Evolutionary conservation across 2,797 vertebrate genomes (phyloP), one percentile per base, ranked within the genome.

Genomic region (Etheostoma perlongum): DNA sequence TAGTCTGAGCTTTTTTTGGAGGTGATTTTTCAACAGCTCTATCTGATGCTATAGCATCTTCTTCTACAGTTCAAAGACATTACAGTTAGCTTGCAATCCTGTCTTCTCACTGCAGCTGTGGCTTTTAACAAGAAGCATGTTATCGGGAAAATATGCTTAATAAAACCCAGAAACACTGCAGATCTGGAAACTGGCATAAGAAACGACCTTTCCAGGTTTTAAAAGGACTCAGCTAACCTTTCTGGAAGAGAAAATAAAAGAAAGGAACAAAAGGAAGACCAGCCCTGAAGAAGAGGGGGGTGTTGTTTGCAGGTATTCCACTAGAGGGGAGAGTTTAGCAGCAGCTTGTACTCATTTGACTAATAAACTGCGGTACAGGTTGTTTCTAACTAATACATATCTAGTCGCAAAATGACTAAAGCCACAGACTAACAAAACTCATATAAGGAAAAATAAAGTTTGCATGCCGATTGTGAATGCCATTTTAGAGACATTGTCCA

Each of bases 271-370:
- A 55, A 12, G 1, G 14, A 16, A 19, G 19, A 23, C 36, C 36
- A 40, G 40, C 14, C 23, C 12, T 40, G 33, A 46, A 6, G 64
- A 54, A 21, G 30, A 30, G 42, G 19, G 1, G 51, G 27, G 2
- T 36, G 15, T 18, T 12, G 27, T 33, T 4, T 8, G 18, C 42
- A 21, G 10, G 1, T 33, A 0, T 14, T 49, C 63, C 87, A 72
- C 44, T 21, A 77, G 76, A 9, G 21, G 67, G 64, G 78, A 81
- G 77, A 58, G 30, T 82, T 69, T 21, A 58, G 36, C 52, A 7
- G 4, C 8, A 40, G 36, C 10, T 11, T 40, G 36, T 40, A 40
- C 48, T 48, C 16, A 48, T 21, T 62, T 16, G 19, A 23, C 21
- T 12, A 12, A 66, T 19, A 36, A 54, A 65, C 46, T 18, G 12